phyloP scores from a whole-genome alignment of 2,888 invertebrate species.

The Hydrotaea diabolus region DNA sequence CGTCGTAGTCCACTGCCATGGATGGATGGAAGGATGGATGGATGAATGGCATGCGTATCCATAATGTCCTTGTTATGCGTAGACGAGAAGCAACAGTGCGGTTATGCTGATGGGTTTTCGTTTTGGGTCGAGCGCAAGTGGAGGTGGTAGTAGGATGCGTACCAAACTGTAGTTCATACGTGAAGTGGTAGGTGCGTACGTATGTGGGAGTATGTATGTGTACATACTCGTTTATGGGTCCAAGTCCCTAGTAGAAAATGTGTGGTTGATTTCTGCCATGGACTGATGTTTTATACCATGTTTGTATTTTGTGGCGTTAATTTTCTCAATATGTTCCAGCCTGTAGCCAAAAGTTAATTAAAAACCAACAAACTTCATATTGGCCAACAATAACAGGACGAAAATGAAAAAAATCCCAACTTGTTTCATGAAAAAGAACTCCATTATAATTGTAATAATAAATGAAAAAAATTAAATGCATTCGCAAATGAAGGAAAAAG shows the following conservation, averaged over 20 bases:
- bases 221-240: constrained; percentile 68
- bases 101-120: constrained; percentile 38
- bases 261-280: constrained; percentile 47
- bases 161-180: background rate
- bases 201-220: constrained; percentile 1
- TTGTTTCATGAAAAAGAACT: constrained; percentile 17
- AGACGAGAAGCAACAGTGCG: background rate
- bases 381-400: constrained; percentile 59
- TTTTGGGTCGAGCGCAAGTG: constrained; percentile 5
- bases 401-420: constrained; percentile 33
- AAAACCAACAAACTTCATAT: constrained; percentile 80
- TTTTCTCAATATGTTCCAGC: constrained; percentile 79
- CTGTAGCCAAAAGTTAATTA: constrained; percentile 81
- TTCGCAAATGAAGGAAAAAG: too few relatives aligned
- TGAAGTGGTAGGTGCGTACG: background rate
- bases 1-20: too few relatives aligned
- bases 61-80: constrained; percentile 61
- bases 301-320: constrained; percentile 74
- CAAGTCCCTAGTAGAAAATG: background rate
- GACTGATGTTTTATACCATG: constrained; percentile 61
- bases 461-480: background rate
- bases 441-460: constrained; percentile 13
- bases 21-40: background rate
- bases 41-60: constrained; percentile 26
- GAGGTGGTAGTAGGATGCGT: background rate